A percentile compares a stretch with the other conserved stretches of the same genome.
These are phyloP conservation scores for Chironomus riparius DNA, from an alignment of 2,888 invertebrate genomes.

Conservation along the genomic window DNA sequence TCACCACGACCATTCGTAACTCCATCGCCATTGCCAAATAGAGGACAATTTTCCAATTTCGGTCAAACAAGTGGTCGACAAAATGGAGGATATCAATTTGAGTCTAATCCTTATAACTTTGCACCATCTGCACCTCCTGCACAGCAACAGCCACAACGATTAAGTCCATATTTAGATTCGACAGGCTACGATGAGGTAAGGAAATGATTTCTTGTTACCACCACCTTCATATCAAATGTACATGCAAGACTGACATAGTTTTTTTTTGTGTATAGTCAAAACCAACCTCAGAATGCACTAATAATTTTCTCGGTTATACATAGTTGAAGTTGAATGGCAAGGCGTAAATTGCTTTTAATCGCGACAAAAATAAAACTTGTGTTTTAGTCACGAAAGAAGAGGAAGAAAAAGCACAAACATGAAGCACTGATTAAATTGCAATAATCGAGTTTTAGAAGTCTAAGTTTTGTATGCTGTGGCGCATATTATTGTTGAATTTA, in stretches of 20 bases:
- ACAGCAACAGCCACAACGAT: constrained; percentile 11
- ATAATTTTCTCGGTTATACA: no score
- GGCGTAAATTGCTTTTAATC: not conserved
- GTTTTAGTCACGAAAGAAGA: constrained; percentile 19
- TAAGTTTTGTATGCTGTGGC: no score
- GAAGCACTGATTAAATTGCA: not conserved
- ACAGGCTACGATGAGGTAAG: constrained; percentile 14
- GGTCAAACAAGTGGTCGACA: constrained; percentile 1
- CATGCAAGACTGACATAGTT: no score
- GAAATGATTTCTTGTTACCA: not conserved
- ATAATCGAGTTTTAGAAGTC: not conserved
- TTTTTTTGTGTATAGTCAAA: no score
- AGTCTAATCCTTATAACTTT: not conserved
- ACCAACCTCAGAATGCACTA: no score
- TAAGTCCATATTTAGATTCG: constrained; percentile 16
- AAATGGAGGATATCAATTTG: not conserved
- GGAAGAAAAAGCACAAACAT: not conserved
- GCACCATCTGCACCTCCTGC: not conserved
- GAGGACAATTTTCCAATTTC: constrained; percentile 12
- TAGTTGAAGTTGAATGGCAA: constrained; percentile 2
- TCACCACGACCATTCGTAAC: constrained; percentile 40
- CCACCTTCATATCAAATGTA: no score
- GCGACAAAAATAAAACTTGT: not conserved
- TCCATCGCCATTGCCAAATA: constrained; percentile 4
- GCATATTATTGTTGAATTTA: no score